Percentiles rank a stretch among this genome's conserved stretches.
Conservation (phyloP, 1,140 invertebrate species). For the Tyrophagus putrescentiae region DNA sequence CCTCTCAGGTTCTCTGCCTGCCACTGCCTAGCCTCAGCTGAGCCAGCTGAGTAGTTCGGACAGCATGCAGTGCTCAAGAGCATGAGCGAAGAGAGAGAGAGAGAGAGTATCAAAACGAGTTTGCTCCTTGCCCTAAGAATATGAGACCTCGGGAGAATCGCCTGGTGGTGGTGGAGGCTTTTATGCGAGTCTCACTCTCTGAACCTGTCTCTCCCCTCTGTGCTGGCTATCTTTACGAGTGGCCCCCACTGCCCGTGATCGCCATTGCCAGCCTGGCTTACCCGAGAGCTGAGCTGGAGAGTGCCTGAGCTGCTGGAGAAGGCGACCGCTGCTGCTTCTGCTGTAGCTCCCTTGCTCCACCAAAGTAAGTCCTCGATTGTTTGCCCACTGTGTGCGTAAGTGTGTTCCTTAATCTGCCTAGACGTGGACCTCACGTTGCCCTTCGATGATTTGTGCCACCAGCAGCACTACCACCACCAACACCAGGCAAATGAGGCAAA, state of each 20-base stretch:
- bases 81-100: no score
- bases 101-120: constrained; percentile 4
- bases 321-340: no score
- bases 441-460: neutral
- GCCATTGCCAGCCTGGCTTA: neutral
- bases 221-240: constrained; percentile 8
- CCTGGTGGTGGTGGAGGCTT: no score
- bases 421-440: constrained; percentile 8
- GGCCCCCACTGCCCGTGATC: no score
- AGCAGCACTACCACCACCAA: neutral
- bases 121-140: constrained; percentile 4
- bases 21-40: no score
- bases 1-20: neutral
- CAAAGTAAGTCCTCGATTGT: no score
- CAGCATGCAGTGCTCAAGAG: neutral
- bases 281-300: no score
- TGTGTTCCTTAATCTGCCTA: constrained; percentile 2
- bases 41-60: no score
- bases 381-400: no score
- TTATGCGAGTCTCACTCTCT: neutral
- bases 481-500: neutral
- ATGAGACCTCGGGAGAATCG: constrained; percentile 7
- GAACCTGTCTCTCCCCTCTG: neutral
- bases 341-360: no score
- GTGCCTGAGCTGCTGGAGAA: no score